Conservation (phyloP, 2,888 invertebrate species). For the Criorhina ranunculi region DNA sequence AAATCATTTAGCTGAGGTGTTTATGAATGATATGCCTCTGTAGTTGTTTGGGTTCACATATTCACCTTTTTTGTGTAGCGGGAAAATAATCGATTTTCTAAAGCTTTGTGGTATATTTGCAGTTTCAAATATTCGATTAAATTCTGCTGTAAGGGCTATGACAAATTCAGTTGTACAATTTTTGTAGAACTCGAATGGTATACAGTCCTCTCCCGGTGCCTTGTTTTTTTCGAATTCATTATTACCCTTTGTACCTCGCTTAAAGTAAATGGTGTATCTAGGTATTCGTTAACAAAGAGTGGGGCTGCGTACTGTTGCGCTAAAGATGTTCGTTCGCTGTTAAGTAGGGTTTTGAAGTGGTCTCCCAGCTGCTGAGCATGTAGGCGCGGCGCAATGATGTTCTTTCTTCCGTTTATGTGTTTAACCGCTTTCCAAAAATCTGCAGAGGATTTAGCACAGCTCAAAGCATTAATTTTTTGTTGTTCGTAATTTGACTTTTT, state of each 20-base stretch:
- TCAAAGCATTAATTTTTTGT: background rate
- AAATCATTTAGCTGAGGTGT: too few relatives aligned
- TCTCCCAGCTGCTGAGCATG: too few relatives aligned
- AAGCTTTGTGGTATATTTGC: too few relatives aligned
- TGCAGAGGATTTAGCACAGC: background rate
- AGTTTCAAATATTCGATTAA: too few relatives aligned
- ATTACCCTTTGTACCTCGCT: background rate
- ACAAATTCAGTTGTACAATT: too few relatives aligned
- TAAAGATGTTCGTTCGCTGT: background rate
- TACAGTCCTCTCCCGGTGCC: background rate
- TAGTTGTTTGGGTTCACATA: too few relatives aligned
- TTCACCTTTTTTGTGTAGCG: too few relatives aligned
- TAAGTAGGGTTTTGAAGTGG: background rate
- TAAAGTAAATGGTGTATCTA: too few relatives aligned
- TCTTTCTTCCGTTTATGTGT: background rate
- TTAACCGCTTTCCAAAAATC: slow-evolving; percentile 38
- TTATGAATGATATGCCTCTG: too few relatives aligned
- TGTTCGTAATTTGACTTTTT: background rate
- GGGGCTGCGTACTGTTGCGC: background rate
- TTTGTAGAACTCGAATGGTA: slow-evolving; percentile 19
- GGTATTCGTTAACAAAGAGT: background rate
- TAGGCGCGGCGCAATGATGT: too few relatives aligned
- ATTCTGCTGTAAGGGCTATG: too few relatives aligned
- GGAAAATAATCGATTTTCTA: too few relatives aligned
- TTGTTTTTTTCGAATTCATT: slow-evolving; percentile 10